phyloP scores from a whole-genome alignment of 2,113 vertebrate genomes.

The Prochilodus magdalenae region DNA sequence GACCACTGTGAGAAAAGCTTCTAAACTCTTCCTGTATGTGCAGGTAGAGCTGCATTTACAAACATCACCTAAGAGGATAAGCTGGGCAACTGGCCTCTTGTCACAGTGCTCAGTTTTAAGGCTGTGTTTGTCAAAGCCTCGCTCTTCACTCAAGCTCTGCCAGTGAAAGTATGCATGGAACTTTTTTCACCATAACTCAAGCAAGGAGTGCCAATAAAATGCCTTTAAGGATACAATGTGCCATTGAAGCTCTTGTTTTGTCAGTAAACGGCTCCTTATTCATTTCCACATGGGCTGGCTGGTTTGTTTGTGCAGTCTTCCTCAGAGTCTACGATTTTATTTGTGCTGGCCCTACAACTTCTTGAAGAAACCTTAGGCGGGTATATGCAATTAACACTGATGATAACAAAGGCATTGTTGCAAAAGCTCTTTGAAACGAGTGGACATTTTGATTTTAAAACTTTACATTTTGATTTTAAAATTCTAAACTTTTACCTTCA shows the following conservation, averaged over 20 bases:
- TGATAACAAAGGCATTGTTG: too few relatives aligned
- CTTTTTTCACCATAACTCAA: slow-evolving; percentile 51
- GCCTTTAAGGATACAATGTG: slow-evolving; percentile 44
- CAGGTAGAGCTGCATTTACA: background rate
- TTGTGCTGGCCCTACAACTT: slow-evolving; percentile 60
- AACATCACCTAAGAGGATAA: background rate
- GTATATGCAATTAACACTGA: background rate
- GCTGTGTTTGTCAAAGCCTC: slow-evolving; percentile 50
- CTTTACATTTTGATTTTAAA: too few relatives aligned
- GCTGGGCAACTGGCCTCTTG: slow-evolving; percentile 13
- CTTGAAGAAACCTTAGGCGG: slow-evolving; percentile 55
- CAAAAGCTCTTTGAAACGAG: too few relatives aligned
- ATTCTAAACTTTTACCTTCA: too few relatives aligned
- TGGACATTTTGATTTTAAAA: too few relatives aligned
- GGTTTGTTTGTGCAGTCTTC: slow-evolving; percentile 63
- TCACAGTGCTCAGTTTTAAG: slow-evolving; percentile 36
- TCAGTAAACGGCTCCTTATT: slow-evolving; percentile 63
- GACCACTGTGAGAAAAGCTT: slow-evolving; percentile 12
- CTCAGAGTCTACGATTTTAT: slow-evolving; percentile 68
- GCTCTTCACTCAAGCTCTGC: slow-evolving; percentile 38
- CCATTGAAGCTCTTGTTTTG: slow-evolving; percentile 59
- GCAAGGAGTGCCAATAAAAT: slow-evolving; percentile 55
- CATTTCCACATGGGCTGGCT: slow-evolving; percentile 59
- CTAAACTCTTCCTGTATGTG: slow-evolving; percentile 14
- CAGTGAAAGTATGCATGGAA: slow-evolving; percentile 55